phyloP scores from a whole-genome alignment of 2,888 invertebrate genomes.

The Brassicogethes aeneus region DNA sequence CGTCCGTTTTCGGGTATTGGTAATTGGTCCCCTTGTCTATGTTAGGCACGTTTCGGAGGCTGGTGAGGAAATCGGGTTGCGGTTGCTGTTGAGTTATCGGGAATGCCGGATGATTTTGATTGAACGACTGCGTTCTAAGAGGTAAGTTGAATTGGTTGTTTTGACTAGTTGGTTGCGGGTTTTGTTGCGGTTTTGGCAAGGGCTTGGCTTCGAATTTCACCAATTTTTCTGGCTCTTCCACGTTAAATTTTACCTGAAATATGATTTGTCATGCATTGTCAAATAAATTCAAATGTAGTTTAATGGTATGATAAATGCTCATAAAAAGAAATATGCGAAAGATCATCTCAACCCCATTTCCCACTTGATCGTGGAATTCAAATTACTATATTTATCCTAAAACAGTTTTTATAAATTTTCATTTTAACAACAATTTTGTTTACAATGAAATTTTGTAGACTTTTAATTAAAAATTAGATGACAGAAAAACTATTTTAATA shows the following conservation, averaged over 20 bases:
- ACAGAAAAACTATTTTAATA: no score
- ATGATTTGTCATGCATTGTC: no score
- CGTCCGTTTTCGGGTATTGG: slow-evolving; percentile 17
- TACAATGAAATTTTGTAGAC: no score
- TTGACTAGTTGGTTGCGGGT: slow-evolving; percentile 6
- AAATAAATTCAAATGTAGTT: no score
- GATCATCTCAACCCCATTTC: no score
- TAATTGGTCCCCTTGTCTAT: slow-evolving; percentile 15
- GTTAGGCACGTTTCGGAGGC: slow-evolving; percentile 26
- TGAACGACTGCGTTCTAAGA: slow-evolving; percentile 24
- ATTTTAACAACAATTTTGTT: no score
- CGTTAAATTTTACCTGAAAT: slow-evolving; percentile 36
- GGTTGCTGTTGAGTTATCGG: slow-evolving; percentile 12
- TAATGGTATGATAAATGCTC: no score
- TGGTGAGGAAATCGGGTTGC: slow-evolving; percentile 27
- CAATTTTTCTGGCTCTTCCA: slow-evolving; percentile 30
- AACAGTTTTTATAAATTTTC: no score
- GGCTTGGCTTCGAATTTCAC: slow-evolving; percentile 28
- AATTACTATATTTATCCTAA: no score
- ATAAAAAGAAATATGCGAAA: no score
- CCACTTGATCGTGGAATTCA: no score
- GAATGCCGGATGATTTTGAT: slow-evolving; percentile 25
- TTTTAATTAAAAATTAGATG: no score
- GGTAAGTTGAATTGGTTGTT: slow-evolving; percentile 12
- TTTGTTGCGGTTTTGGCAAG: slow-evolving; percentile 10